These are phyloP conservation scores for Drosophila ambigua DNA, from an alignment of 1,140 invertebrate genomes.

Conservation along the genomic window DNA sequence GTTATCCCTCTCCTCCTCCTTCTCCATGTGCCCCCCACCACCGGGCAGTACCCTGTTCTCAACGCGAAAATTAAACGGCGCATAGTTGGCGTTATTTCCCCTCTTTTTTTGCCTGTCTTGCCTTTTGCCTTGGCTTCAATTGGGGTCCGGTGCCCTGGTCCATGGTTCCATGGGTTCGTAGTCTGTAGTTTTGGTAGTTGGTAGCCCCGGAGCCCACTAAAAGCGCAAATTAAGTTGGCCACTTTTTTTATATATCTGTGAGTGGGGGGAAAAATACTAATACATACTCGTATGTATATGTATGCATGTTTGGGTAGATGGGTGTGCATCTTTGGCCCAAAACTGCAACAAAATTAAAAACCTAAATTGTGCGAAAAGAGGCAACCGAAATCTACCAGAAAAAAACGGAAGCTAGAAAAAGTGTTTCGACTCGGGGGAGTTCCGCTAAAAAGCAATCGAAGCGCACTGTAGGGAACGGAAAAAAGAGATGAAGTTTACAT, in stretches of 20 bases:
- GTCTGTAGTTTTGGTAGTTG: constrained; percentile 52
- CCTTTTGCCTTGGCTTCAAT: constrained; percentile 34
- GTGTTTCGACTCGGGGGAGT: constrained; percentile 14
- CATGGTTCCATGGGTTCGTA: constrained; percentile 6
- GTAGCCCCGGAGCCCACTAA: constrained; percentile 74
- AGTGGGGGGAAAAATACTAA: background rate
- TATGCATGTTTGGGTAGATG: constrained; percentile 26
- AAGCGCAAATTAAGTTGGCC: constrained; percentile 79
- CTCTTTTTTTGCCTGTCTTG: constrained; percentile 34
- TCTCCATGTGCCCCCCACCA: background rate
- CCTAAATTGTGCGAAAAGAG: constrained; percentile 61
- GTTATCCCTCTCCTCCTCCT: constrained; percentile 10
- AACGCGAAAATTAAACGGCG: constrained; percentile 78
- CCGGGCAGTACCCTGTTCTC: constrained; percentile 1
- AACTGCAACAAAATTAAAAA: constrained; percentile 76
- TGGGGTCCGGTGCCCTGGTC: constrained; percentile 29
- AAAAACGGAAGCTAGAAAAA: constrained; percentile 17
- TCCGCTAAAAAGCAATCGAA: constrained; percentile 6
- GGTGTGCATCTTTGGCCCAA: constrained; percentile 43
- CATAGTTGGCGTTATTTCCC: constrained; percentile 51
- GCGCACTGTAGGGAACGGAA: background rate
- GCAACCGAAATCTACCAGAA: constrained; percentile 32
- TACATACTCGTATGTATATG: constrained; percentile 21
- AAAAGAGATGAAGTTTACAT: background rate
- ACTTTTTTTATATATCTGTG: constrained; percentile 28